Base-by-base conservation (phyloP, 2,113 vertebrate species). In the Vulpes vulpes region DNA sequence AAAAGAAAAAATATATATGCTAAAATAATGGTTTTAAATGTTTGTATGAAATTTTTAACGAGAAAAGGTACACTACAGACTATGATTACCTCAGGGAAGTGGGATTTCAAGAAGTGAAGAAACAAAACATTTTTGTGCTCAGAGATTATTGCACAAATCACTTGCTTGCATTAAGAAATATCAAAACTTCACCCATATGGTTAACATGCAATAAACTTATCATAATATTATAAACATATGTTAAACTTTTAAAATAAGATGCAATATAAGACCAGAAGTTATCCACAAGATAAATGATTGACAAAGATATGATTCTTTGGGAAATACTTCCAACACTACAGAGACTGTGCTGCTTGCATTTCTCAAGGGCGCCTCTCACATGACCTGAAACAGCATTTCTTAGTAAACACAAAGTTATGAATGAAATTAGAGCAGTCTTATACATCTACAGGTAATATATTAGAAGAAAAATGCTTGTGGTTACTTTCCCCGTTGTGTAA, bases 141-240 rank as follows among this genome's bases (percentile, higher is more conserved):
- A 91, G 30, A 20, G 9, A 79, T 84, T 87, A 27, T 32, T 74
- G 23, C 1, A 73, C 11, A 87, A 73, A 95, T 82, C 53, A 96
- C 11, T 62, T 64, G 93, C 17, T 59, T 95, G n/a, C 17, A 89
- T 85, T 89, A 65, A 62, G 49, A 93, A 95, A 67, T 84, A 85
- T 76, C 19, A 82, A 55, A 59, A 91, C 14, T 30, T 32, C 49
- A 82, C 57, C 65, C 60, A 94, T 91, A 86, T 82, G 79, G 51
- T 60, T 89, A 76, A 76, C 81, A 91, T 43, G 35, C 35, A 95
- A 95, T 91, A 89, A 91, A 78, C 2, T 80, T 90, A 86, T 49
- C 80, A 85, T 82, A 78, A 57, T 78, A 59, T 69, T 90, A 85
- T 38, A 17, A 97, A 94, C 59, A 92, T 78, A 91, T 53, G 64